Conservation (phyloP, 2,888 invertebrate species). For the Hyposoter didymator region DNA sequence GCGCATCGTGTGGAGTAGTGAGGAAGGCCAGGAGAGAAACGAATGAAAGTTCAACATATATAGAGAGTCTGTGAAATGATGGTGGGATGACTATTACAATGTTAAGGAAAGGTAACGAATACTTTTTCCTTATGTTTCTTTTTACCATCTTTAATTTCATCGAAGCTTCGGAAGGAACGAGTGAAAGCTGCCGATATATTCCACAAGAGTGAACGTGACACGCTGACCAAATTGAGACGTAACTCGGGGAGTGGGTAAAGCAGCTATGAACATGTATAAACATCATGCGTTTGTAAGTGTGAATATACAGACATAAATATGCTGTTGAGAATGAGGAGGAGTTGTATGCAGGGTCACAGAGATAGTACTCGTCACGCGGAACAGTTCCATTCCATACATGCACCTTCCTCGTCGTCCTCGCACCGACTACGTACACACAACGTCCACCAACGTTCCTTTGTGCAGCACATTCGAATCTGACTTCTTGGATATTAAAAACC, state of each 20-base stretch:
- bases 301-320: neutral
- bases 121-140: slow-evolving; percentile 31
- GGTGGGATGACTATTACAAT: slow-evolving; percentile 32
- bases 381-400: slow-evolving; percentile 49
- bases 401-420: slow-evolving; percentile 51
- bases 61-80: slow-evolving; percentile 4
- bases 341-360: slow-evolving; percentile 50
- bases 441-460: neutral
- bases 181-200: slow-evolving; percentile 76
- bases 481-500: neutral
- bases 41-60: slow-evolving; percentile 33
- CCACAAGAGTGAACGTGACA: slow-evolving; percentile 77
- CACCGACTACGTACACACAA: slow-evolving; percentile 31
- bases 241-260: slow-evolving; percentile 59
- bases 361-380: slow-evolving; percentile 54
- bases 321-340: slow-evolving; percentile 42
- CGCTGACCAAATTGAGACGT: slow-evolving; percentile 79
- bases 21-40: slow-evolving; percentile 59
- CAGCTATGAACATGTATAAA: neutral
- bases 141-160: slow-evolving; percentile 32
- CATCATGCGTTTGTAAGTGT: neutral
- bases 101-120: slow-evolving; percentile 64
- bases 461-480: neutral
- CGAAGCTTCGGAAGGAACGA: slow-evolving; percentile 71
- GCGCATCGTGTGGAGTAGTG: slow-evolving; percentile 40